Base-by-base conservation (phyloP, 2,888 invertebrate genomes). In the Drosophila prolongata region DNA sequence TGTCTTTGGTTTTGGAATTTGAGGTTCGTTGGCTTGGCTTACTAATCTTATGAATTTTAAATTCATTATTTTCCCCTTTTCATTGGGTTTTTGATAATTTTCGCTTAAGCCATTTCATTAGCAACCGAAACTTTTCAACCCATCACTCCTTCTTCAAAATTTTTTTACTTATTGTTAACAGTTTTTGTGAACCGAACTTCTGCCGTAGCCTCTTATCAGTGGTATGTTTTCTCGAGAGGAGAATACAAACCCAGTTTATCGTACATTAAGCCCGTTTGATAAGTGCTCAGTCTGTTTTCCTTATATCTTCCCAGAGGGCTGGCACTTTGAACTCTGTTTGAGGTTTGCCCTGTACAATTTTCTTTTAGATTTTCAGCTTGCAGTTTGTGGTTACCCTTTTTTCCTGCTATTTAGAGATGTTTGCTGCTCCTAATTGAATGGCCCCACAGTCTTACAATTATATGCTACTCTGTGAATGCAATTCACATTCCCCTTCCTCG, bases 311-410 rank as follows among this genome's bases (percentile, higher is more conserved):
- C 47, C 27, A 24, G 43, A 55, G 40, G 53, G 44, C 46, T 44
- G 73, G 80, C 83, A 75, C 80, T 87, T 87, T 80, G 85, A 87
- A 84, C 81, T 82, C 44, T 61, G 43, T 49, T 50, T 69, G 58
- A 46, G 75, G 75, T 65, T 76, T 58, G 55, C 54, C 34, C 38
- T 43, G 52, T 38, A 27, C 54, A 74, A 61, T 50, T 14, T 47
- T 56, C 47, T 67, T 74, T 50, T 49, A 50, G 50, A 58, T 52
- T 58, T 49, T 14, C 55, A 3, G 10, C 10, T 3, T 27, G 14
- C 4, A 8, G 55, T 30, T 55, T 55, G 52, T 44, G 53, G 44
- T 38, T 83, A 78, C 83, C 86, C 78, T 76, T 85, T 85, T 70
- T 37, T 8, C 49, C 46, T 38, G 49, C 64, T 47, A 19, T 56